phyloP scores from a whole-genome alignment of 2,888 invertebrate species.

The Aporophyla nigra region DNA sequence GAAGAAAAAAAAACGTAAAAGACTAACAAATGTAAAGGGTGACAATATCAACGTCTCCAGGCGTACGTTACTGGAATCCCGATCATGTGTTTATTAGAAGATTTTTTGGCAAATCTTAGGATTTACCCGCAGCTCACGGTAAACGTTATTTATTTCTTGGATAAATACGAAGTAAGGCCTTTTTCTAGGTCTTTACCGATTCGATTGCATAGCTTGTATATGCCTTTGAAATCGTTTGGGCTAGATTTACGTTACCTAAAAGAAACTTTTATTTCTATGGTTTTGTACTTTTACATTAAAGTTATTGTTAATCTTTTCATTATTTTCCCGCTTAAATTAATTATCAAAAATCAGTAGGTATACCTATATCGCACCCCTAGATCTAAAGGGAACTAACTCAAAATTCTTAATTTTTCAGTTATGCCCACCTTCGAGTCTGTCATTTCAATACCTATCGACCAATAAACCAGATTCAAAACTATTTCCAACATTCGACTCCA shows the following conservation, averaged over 20 bases:
- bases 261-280: no score
- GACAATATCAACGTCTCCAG: conserved; percentile 37
- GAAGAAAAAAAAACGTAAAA: conserved; percentile 18
- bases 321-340: not conserved
- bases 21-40: conserved; percentile 17
- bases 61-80: conserved; percentile 48
- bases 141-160: conserved; percentile 52
- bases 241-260: conserved; percentile 4
- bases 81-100: conserved; percentile 35
- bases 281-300: not conserved
- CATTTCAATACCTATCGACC: no score
- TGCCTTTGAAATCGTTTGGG: conserved; percentile 9
- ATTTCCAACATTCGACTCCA: no score
- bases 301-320: not conserved
- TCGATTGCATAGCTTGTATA: conserved; percentile 9
- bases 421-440: no score
- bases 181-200: conserved; percentile 21
- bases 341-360: no score
- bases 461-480: no score
- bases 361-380: no score
- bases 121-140: conserved; percentile 47
- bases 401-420: no score
- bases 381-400: no score
- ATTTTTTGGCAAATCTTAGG: conserved; percentile 38
- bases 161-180: conserved; percentile 35